Percentiles rank a stretch among this genome's conserved stretches.
Evolutionary conservation across 2,888 invertebrate genomes (phyloP).

Genomic region (Hypena proboscidalis): DNA sequence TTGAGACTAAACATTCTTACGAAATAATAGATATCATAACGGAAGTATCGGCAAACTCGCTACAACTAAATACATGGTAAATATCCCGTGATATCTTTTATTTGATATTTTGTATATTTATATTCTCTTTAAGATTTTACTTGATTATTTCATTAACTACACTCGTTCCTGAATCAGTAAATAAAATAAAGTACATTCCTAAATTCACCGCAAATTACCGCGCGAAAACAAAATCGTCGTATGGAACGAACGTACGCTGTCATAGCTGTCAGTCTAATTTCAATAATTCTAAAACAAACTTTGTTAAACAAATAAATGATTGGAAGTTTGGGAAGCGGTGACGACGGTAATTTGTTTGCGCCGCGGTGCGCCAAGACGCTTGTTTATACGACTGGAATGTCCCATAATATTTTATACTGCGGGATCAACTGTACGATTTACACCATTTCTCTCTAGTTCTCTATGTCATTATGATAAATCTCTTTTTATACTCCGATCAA

Average conservation of each 20-base stretch:
- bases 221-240: too few relatives aligned
- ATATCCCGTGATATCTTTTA: too few relatives aligned
- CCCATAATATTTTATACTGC: constrained; percentile 71
- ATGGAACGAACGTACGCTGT: constrained; percentile 2
- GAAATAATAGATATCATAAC: too few relatives aligned
- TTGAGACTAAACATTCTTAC: too few relatives aligned
- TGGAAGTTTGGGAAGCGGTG: constrained; percentile 64
- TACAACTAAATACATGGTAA: too few relatives aligned
- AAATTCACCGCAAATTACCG: too few relatives aligned
- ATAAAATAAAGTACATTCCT: too few relatives aligned
- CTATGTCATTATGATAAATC: constrained; percentile 54
- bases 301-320: constrained; percentile 52
- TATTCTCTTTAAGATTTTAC: too few relatives aligned
- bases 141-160: too few relatives aligned
- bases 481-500: constrained; percentile 6
- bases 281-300: constrained; percentile 49
- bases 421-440: constrained; percentile 64
- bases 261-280: constrained; percentile 34
- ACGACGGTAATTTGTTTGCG: constrained; percentile 71
- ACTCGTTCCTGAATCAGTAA: too few relatives aligned
- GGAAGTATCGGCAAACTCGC: too few relatives aligned
- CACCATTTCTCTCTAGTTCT: constrained; percentile 49
- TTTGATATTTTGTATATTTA: too few relatives aligned
- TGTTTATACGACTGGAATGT: constrained; percentile 61
- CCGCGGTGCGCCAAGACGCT: constrained; percentile 42